Conservation (phyloP, 2,113 vertebrate genomes). For the Tretioscincus oriximinensis region DNA sequence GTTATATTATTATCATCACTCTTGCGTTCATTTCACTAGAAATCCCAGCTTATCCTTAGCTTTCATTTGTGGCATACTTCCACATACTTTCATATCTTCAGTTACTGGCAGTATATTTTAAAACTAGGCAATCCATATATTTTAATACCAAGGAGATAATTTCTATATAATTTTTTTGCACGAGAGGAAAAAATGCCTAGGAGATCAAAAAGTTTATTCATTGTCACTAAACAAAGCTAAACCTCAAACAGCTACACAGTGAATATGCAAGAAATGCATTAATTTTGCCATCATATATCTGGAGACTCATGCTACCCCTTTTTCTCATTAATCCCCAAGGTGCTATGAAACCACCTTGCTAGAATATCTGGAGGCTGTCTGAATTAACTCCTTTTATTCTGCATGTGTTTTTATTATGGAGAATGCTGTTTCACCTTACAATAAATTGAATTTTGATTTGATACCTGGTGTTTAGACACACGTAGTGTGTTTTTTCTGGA, state of each 20-base stretch:
- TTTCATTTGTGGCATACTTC: conserved; percentile 55
- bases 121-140: conserved; percentile 11
- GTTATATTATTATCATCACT: conserved; percentile 64
- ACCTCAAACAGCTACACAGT: neutral
- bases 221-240: neutral
- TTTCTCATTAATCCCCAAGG: no score
- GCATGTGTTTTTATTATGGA: neutral
- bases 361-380: neutral
- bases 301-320: no score
- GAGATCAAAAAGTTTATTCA: neutral
- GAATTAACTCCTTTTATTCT: neutral
- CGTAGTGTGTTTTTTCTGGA: neutral
- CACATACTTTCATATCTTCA: conserved; percentile 7
- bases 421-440: neutral
- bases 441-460: neutral
- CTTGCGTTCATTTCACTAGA: conserved; percentile 63
- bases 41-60: conserved; percentile 56
- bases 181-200: neutral
- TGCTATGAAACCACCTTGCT: no score
- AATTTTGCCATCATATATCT: neutral
- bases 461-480: neutral
- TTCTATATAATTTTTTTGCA: neutral
- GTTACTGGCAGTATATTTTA: conserved; percentile 35
- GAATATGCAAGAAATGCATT: neutral
- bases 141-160: neutral